Conservation (phyloP, 2,113 vertebrate species). For the Arenaria interpres region DNA sequence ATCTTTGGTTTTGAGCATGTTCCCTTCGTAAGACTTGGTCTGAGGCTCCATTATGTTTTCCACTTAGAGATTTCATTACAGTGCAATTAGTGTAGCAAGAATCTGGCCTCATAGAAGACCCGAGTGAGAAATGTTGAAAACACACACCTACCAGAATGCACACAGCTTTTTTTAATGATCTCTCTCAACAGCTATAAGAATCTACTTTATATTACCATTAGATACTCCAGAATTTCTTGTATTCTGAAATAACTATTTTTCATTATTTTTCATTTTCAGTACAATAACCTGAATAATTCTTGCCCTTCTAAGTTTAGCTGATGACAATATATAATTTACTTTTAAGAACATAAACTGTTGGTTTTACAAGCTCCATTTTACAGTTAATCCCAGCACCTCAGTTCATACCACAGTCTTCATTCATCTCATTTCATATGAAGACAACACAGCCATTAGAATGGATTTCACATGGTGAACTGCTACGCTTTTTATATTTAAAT, state of each 20-base stretch:
- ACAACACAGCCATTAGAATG: background rate
- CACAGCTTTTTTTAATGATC: background rate
- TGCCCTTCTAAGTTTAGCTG: background rate
- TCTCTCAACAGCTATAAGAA: background rate
- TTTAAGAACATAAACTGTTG: background rate
- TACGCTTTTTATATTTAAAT: background rate
- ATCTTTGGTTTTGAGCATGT: background rate
- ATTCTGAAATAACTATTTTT: background rate
- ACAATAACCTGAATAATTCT: background rate
- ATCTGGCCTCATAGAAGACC: background rate
- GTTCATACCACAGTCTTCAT: background rate
- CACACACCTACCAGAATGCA: background rate
- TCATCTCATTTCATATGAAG: background rate
- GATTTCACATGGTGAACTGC: slow-evolving; percentile 19
- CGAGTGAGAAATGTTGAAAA: background rate
- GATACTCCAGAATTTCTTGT: background rate
- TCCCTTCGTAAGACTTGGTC: background rate
- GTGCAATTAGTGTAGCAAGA: background rate
- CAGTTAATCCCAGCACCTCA: slow-evolving; percentile 17
- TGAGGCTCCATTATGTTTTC: background rate
- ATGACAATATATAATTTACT: background rate
- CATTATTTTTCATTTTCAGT: background rate
- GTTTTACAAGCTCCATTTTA: slow-evolving; percentile 20
- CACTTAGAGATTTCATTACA: background rate
- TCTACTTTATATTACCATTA: background rate